These are phyloP conservation scores for Pollenia amentaria DNA, from an alignment of 2,888 invertebrate species.

Conservation along the genomic window DNA sequence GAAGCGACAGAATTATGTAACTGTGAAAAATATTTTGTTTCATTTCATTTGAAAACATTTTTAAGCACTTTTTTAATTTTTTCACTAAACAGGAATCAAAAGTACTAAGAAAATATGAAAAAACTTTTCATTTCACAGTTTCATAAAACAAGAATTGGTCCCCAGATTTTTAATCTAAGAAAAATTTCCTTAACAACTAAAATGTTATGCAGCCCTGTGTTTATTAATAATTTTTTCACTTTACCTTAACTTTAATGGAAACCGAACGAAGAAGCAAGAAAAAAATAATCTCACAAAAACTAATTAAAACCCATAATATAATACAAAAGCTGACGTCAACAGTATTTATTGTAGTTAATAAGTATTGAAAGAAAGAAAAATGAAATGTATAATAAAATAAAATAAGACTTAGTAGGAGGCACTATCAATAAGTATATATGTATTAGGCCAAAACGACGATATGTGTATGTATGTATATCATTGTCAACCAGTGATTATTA, in stretches of 20 bases:
- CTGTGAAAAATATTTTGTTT: too few species aligned
- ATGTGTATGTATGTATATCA: slow-evolving; percentile 21
- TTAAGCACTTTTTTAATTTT: too few species aligned
- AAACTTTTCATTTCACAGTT: too few species aligned
- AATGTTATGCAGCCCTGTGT: background rate
- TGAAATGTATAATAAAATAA: slow-evolving; percentile 29
- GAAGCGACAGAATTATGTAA: too few species aligned
- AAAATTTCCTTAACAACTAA: too few species aligned
- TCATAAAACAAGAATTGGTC: too few species aligned
- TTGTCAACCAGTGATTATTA: slow-evolving; percentile 46
- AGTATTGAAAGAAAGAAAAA: slow-evolving; percentile 5
- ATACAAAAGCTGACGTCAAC: slow-evolving; percentile 47
- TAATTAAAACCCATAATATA: slow-evolving; percentile 56
- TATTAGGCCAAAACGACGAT: background rate
- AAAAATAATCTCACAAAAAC: slow-evolving; percentile 22
- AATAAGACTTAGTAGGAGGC: slow-evolving; percentile 22
- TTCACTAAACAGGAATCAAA: too few species aligned
- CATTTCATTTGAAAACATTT: too few species aligned
- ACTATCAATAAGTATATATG: slow-evolving; percentile 26
- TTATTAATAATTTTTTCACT: slow-evolving; percentile 13
- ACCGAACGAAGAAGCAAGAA: background rate
- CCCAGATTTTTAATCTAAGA: too few species aligned
- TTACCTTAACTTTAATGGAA: slow-evolving; percentile 9
- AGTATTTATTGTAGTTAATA: slow-evolving; percentile 29
- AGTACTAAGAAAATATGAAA: too few species aligned